phyloP scores from a whole-genome alignment of 2,797 vertebrate genomes.

The Poliocrania exsul region DNA sequence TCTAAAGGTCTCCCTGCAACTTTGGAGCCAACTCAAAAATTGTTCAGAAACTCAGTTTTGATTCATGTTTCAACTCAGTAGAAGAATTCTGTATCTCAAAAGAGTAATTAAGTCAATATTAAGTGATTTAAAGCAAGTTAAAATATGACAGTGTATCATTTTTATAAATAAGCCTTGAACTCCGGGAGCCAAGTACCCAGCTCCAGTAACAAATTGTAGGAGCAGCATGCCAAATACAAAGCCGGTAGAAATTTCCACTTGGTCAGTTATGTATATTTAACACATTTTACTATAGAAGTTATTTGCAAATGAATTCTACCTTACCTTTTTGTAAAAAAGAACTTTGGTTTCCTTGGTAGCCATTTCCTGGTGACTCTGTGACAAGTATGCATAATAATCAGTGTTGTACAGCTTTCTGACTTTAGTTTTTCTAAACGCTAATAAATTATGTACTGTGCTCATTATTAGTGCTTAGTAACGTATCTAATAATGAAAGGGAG shows the following conservation, averaged over 20 bases:
- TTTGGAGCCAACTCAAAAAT: neutral
- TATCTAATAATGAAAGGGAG: neutral
- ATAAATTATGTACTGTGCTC: neutral
- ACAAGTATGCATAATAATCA: neutral
- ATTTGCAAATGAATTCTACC: neutral
- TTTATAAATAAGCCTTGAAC: neutral
- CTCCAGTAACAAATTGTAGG: neutral
- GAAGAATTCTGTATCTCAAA: neutral
- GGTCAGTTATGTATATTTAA: neutral
- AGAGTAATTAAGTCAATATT: neutral
- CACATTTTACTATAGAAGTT: neutral
- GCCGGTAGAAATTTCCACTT: neutral
- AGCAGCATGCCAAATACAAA: neutral
- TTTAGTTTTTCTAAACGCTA: neutral
- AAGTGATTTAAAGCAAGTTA: neutral
- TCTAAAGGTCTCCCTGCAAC: neutral
- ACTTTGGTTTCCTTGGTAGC: neutral
- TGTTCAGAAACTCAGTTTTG: neutral
- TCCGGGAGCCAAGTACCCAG: neutral
- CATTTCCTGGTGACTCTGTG: neutral
- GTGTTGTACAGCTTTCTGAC: neutral
- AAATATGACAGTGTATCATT: neutral
- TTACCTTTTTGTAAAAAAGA: neutral
- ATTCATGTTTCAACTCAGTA: neutral
- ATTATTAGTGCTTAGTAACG: neutral